Conservation (phyloP, 2,113 vertebrate species). For the Calyptommatus sinebrachiatus region DNA sequence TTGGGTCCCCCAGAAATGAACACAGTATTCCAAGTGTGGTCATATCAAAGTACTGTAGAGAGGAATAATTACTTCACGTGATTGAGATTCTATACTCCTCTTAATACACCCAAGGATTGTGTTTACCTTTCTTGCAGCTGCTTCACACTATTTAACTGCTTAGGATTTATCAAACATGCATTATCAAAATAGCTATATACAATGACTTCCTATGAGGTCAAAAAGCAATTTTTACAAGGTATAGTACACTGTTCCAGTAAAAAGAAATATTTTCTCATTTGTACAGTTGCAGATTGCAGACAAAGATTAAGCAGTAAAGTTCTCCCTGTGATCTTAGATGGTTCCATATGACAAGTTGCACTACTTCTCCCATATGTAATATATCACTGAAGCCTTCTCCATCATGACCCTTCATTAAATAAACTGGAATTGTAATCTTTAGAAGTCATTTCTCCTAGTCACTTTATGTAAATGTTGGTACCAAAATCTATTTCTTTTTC, state of each 20-base stretch:
- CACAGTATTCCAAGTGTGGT: too few species aligned
- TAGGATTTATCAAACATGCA: background rate
- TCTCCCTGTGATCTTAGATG: background rate
- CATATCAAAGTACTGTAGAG: too few species aligned
- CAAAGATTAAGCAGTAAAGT: background rate
- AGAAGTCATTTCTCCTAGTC: background rate
- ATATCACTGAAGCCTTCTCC: background rate
- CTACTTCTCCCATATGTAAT: too few species aligned
- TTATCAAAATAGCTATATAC: background rate
- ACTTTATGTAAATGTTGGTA: background rate
- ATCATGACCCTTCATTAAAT: background rate
- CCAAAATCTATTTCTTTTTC: background rate
- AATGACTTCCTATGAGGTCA: background rate
- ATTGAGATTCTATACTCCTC: too few species aligned
- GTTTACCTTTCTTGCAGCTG: too few species aligned
- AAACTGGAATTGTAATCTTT: background rate
- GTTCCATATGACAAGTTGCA: too few species aligned
- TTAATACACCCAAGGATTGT: too few species aligned
- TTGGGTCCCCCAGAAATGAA: too few species aligned
- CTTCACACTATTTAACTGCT: background rate
- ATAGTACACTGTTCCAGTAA: background rate
- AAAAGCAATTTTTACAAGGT: background rate
- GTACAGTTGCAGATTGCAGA: too few species aligned
- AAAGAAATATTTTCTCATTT: background rate
- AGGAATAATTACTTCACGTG: too few species aligned